These are phyloP conservation scores for Gambusia yucatana DNA, from an alignment of 2,797 vertebrate genomes.

Conservation along the genomic window DNA sequence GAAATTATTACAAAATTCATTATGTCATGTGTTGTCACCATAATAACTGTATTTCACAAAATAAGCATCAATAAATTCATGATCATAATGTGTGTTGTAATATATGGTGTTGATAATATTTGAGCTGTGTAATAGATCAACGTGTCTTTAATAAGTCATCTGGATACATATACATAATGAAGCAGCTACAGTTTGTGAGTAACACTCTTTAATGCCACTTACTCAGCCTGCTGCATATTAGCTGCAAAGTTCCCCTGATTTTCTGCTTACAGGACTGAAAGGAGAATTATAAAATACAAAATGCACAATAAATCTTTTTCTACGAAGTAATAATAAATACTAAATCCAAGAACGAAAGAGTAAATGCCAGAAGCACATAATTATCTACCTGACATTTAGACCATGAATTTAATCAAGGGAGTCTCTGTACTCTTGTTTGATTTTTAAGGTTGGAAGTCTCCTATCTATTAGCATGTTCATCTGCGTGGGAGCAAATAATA, in stretches of 20 bases:
- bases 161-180: slow-evolving; percentile 34
- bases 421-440: slow-evolving; percentile 10
- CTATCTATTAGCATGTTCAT: slow-evolving; percentile 13
- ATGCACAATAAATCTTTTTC: not conserved
- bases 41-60: not conserved
- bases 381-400: slow-evolving; percentile 24
- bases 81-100: not conserved
- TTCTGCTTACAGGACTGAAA: slow-evolving; percentile 33
- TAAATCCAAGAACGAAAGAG: slow-evolving; percentile 17
- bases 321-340: slow-evolving; percentile 2
- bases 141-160: slow-evolving; percentile 47
- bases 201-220: slow-evolving; percentile 36
- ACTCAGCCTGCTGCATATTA: slow-evolving; percentile 35
- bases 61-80: not conserved
- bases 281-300: slow-evolving; percentile 16
- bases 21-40: not conserved
- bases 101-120: slow-evolving; percentile 20
- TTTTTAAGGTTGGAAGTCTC: slow-evolving; percentile 11
- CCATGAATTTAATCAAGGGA: slow-evolving; percentile 11
- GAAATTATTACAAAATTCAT: not conserved
- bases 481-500: slow-evolving; percentile 14
- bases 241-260: slow-evolving; percentile 20
- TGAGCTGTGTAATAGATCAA: slow-evolving; percentile 53
- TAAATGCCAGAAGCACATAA: slow-evolving; percentile 12
- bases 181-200: slow-evolving; percentile 33